Evolutionary conservation across 2,797 vertebrate genomes (phyloP).

Genomic region (Apodemus agrarius): DNA sequence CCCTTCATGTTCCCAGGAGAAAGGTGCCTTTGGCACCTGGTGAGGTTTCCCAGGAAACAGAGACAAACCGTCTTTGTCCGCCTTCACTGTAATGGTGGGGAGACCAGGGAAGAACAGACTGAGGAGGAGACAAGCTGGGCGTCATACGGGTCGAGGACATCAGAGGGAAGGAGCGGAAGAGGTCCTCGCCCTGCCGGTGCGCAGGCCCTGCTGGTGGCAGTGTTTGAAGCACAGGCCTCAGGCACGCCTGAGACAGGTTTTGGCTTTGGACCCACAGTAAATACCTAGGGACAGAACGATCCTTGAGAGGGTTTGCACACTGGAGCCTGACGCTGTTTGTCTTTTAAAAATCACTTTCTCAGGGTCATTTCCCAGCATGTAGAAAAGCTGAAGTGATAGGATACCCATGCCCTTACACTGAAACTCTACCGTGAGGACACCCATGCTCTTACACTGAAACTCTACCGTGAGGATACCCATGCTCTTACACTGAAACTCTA

Average conservation of each 20-base stretch:
- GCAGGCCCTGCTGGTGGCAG: background rate
- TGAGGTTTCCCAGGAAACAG: background rate
- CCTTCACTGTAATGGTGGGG: background rate
- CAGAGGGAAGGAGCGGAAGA: background rate
- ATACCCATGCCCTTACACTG: background rate
- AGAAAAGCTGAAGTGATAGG: background rate
- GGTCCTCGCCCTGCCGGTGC: fast-evolving
- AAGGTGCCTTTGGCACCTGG: background rate
- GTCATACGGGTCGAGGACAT: background rate
- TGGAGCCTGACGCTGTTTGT: background rate
- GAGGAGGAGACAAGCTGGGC: background rate
- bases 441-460: background rate
- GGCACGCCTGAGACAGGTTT: background rate
- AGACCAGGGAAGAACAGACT: background rate
- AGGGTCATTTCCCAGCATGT: background rate
- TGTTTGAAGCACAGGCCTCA: background rate
- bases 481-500: background rate
- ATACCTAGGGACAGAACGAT: background rate
- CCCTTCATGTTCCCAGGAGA: background rate
- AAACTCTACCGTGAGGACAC: too few relatives aligned
- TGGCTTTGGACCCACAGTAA: background rate
- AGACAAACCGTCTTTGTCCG: background rate
- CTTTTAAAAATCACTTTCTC: background rate
- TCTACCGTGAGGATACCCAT: background rate
- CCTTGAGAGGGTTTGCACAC: background rate